Evolutionary conservation across 2,113 vertebrate species (phyloP).

Genomic region (Uria aalge): DNA sequence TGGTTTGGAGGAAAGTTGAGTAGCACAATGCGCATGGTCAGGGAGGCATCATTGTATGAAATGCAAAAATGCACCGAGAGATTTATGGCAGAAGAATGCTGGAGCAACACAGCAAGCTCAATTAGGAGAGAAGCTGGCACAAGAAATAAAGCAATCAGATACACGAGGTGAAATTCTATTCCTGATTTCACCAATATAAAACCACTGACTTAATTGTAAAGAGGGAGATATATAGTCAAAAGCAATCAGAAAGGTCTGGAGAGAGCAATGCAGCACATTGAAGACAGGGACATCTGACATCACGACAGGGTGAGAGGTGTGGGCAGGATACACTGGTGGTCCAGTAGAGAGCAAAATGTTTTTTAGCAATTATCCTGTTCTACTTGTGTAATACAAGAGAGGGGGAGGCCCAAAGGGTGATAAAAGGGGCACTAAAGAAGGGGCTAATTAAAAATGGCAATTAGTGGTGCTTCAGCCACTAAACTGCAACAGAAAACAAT

Average conservation of each 20-base stretch:
- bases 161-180: background rate
- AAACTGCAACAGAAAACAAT: background rate
- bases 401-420: background rate
- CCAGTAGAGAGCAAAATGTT: background rate
- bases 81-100: background rate
- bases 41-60: background rate
- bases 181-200: background rate
- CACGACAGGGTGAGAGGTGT: background rate
- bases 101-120: background rate
- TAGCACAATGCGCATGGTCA: background rate
- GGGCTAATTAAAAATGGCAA: background rate
- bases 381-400: background rate
- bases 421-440: background rate
- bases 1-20: conserved; percentile 5
- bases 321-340: background rate
- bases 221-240: background rate
- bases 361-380: background rate
- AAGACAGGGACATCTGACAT: background rate
- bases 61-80: background rate
- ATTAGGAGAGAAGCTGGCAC: background rate
- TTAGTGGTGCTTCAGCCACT: background rate
- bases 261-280: background rate
- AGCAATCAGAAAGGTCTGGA: background rate
- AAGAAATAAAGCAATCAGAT: background rate
- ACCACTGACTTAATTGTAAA: background rate